Percentiles rank a stretch among this genome's conserved stretches.
Conservation (phyloP, 2,113 vertebrate genomes). For the Phasianus colchicus region DNA sequence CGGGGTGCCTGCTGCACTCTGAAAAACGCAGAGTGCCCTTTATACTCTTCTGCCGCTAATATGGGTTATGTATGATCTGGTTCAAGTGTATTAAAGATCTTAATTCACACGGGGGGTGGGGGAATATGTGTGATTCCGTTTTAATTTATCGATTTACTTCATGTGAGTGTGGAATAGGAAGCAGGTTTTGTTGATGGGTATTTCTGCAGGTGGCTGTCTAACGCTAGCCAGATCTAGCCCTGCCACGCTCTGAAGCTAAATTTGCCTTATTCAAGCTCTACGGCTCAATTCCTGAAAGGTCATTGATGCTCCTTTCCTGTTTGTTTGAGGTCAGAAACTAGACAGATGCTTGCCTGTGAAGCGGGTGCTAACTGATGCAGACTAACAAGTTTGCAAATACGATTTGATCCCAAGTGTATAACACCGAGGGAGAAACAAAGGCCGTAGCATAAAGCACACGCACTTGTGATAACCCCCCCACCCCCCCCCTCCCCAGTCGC, state of each 20-base stretch:
- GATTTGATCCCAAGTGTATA: conserved; percentile 42
- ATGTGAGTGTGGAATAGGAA: neutral
- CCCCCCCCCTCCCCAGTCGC: conserved; percentile 8
- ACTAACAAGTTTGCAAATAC: conserved; percentile 66
- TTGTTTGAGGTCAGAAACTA: conserved; percentile 55
- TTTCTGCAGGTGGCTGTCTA: conserved; percentile 45
- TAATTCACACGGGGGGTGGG: neutral
- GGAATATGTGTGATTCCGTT: conserved; percentile 2
- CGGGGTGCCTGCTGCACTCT: neutral
- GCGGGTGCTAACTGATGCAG: conserved; percentile 55
- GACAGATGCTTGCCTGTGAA: conserved; percentile 41
- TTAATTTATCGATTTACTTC: conserved; percentile 36
- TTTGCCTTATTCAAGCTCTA: neutral
- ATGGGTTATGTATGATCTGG: neutral
- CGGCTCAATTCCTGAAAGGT: conserved; percentile 36
- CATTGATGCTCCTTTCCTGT: conserved; percentile 15
- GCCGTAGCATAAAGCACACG: conserved; percentile 51
- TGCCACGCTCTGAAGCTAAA: neutral
- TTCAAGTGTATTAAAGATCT: neutral
- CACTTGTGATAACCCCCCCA: conserved; percentile 54
- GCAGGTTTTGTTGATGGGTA: neutral
- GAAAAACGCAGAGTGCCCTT: neutral
- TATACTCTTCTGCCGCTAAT: neutral
- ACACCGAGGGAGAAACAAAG: conserved; percentile 59
- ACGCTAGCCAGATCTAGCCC: neutral